Conservation (phyloP, 2,113 vertebrate genomes). For the Solenodon paradoxus region DNA sequence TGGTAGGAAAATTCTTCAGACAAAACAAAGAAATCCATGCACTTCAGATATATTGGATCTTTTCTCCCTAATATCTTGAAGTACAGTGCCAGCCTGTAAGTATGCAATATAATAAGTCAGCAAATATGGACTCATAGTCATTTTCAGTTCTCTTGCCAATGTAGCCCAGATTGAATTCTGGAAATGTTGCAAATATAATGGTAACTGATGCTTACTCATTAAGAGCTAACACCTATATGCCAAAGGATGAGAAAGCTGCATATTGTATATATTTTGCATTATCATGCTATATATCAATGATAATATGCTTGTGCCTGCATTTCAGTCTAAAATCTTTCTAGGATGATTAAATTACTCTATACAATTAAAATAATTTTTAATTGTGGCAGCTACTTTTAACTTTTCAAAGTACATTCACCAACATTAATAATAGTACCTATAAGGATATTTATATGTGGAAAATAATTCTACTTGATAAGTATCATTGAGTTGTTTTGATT, state of each 20-base stretch:
- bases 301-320: background rate
- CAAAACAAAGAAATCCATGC: background rate
- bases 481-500: background rate
- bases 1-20: background rate
- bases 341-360: background rate
- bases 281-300: background rate
- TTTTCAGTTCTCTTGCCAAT: background rate
- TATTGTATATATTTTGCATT: background rate
- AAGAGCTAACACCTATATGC: background rate
- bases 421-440: background rate
- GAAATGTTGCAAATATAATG: background rate
- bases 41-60: background rate
- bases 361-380: background rate
- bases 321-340: background rate
- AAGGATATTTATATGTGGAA: background rate
- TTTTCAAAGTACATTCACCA: background rate
- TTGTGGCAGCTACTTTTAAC: background rate
- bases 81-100: background rate
- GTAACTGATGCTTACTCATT: background rate
- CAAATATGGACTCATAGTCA: no score
- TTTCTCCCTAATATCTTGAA: background rate
- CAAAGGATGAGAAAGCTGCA: background rate
- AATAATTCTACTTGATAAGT: background rate
- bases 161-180: background rate
- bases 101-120: background rate